phyloP scores from a whole-genome alignment of 2,888 invertebrate species.

The Blastobasis adustella region DNA sequence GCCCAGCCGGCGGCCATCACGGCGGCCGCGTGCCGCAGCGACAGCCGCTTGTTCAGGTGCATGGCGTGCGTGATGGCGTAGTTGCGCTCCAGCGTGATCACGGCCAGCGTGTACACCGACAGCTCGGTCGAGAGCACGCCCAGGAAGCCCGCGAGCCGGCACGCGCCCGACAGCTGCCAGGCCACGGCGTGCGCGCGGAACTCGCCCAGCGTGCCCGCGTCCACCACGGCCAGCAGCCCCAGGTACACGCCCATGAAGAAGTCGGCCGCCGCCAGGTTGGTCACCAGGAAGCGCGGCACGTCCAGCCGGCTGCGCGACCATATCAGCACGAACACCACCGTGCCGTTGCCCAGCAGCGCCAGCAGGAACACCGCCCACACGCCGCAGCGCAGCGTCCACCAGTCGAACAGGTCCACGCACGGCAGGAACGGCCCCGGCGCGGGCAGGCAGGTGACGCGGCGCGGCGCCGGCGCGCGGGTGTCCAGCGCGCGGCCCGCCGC shows the following conservation, averaged over 20 bases:
- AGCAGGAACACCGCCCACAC: conserved; percentile 98
- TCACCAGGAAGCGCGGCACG: conserved; percentile 96
- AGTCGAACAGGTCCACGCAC: conserved; percentile 96
- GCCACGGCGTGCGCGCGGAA: conserved; percentile 97
- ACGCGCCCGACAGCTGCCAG: conserved; percentile 97
- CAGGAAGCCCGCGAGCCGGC: conserved; percentile 95
- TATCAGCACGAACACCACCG: conserved; percentile 94
- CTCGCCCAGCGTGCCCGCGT: conserved; percentile 95
- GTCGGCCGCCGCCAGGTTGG: conserved; percentile 97
- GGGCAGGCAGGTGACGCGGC: conserved; percentile 84
- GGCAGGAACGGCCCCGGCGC: conserved; percentile 95
- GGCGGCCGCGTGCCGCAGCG: conserved; percentile 90
- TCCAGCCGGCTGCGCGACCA: conserved; percentile 95
- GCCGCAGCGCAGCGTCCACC: conserved; percentile 97
- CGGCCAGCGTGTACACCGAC: conserved; percentile 95
- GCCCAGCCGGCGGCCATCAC: conserved; percentile 96
- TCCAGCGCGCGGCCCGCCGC: conserved; percentile 18
- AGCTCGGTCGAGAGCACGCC: conserved; percentile 95
- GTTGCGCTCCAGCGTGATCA: conserved; percentile 95
- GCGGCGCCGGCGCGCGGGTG: conserved; percentile 26
- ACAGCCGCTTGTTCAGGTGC: conserved; percentile 95
- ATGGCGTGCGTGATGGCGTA: conserved; percentile 98
- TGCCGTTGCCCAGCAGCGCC: conserved; percentile 96
- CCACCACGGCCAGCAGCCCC: conserved; percentile 90
- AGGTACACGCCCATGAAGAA: conserved; percentile 98